Percentiles rank a stretch among this genome's conserved stretches.
phyloP scores from a whole-genome alignment of 2,797 vertebrate species.

The Phrynocephalus guinanensis region DNA sequence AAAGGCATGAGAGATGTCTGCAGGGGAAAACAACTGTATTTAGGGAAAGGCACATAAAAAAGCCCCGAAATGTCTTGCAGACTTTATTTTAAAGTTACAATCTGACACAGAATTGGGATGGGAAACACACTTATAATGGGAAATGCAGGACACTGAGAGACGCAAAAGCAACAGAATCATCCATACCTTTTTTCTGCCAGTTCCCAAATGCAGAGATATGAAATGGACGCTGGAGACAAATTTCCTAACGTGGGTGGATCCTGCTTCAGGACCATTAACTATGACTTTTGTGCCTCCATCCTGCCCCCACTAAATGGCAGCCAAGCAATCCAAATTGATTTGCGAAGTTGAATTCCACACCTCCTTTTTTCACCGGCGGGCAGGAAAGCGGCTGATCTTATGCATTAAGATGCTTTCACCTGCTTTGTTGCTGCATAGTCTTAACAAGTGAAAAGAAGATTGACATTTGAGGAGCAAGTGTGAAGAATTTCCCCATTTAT shows the following conservation, averaged over 20 bases:
- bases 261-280: not conserved
- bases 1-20: not conserved
- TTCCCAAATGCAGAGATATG: not conserved
- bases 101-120: not conserved
- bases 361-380: not conserved
- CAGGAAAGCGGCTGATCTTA: not conserved
- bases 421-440: constrained; percentile 17
- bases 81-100: not conserved
- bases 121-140: not conserved
- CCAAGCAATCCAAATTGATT: constrained; percentile 20
- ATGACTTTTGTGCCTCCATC: not conserved
- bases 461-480: constrained; percentile 43
- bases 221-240: not conserved
- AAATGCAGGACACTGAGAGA: not conserved
- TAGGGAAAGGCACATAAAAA: not conserved
- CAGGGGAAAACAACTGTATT: not conserved
- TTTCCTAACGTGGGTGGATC: not conserved
- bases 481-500: constrained; percentile 60
- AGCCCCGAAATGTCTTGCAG: not conserved
- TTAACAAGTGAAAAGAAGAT: constrained; percentile 40
- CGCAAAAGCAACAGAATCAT: not conserved
- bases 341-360: not conserved
- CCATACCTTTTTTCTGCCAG: not conserved
- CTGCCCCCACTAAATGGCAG: not conserved
- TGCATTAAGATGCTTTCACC: not conserved